phyloP scores from a whole-genome alignment of 1,140 invertebrate species.

The Lordiphosa collinella region DNA sequence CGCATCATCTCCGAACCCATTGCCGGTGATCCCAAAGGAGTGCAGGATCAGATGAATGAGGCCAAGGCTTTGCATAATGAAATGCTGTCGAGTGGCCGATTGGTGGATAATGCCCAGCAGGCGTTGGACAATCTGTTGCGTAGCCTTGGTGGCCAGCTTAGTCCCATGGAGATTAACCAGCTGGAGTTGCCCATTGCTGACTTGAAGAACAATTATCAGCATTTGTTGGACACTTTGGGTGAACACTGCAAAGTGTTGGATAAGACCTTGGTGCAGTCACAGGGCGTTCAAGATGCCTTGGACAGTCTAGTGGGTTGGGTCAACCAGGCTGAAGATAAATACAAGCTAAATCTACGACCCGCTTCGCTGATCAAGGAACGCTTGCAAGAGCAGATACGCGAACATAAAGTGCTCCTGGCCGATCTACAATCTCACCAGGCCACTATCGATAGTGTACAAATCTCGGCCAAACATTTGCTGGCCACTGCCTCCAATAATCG shows the following conservation, averaged over 20 bases:
- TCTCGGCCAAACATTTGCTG: conserved; percentile 89
- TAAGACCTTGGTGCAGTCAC: conserved; percentile 93
- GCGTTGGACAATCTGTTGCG: conserved; percentile 86
- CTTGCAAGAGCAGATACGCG: conserved; percentile 92
- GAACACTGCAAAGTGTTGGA: conserved; percentile 92
- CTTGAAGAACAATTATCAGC: conserved; percentile 88
- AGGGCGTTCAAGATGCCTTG: conserved; percentile 95
- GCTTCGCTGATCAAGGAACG: conserved; percentile 93
- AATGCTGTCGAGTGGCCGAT: conserved; percentile 89
- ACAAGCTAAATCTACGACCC: conserved; percentile 89
- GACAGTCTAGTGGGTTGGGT: conserved; percentile 93
- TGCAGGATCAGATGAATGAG: conserved; percentile 92
- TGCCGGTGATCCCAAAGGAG: conserved; percentile 90
- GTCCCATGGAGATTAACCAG: conserved; percentile 87
- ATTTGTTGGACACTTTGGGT: conserved; percentile 85
- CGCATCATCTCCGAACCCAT: conserved; percentile 89
- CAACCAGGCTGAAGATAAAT: conserved; percentile 89
- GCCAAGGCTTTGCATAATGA: conserved; percentile 93
- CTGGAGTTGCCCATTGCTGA: conserved; percentile 89
- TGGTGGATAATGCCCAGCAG: conserved; percentile 88
- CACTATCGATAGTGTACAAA: conserved; percentile 90
- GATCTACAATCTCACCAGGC: conserved; percentile 92
- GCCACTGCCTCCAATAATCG: conserved; percentile 90
- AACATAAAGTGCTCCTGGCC: conserved; percentile 88
- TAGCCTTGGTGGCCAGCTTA: conserved; percentile 89